Evolutionary conservation across 2,888 invertebrate genomes (phyloP).

Genomic region (Cylloceria caligata): DNA sequence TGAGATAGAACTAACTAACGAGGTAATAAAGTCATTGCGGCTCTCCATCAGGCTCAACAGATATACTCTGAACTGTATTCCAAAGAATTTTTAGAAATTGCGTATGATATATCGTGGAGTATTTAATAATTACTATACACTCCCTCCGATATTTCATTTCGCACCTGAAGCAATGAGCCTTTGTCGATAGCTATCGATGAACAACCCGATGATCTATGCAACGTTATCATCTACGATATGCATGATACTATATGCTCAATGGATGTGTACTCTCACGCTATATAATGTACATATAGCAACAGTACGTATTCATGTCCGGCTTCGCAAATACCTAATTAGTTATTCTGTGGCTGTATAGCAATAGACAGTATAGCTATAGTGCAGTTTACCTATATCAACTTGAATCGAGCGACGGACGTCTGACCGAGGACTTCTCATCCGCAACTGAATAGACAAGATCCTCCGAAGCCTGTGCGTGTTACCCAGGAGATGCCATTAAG

Average conservation of each 20-base stretch:
- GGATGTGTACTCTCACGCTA: background rate
- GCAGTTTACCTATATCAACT: background rate
- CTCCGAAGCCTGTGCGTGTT: slow-evolving; percentile 33
- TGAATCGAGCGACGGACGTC: slow-evolving; percentile 13
- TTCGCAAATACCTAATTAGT: slow-evolving; percentile 32
- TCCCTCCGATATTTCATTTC: background rate
- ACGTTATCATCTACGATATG: background rate
- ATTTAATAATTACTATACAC: background rate
- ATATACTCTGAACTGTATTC: background rate
- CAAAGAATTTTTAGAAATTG: too few species aligned
- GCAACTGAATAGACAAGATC: slow-evolving; percentile 23
- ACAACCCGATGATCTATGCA: background rate
- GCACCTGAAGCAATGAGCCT: background rate
- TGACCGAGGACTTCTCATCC: slow-evolving; percentile 35
- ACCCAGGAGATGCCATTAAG: slow-evolving; percentile 53
- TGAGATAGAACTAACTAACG: background rate
- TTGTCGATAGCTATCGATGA: background rate
- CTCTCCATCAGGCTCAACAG: slow-evolving; percentile 1
- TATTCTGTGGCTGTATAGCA: slow-evolving; percentile 13
- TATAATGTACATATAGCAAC: background rate
- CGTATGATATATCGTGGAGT: background rate
- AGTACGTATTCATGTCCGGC: slow-evolving; percentile 9
- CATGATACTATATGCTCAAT: background rate
- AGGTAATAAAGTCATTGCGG: background rate
- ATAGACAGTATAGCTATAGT: background rate